Percentiles rank a stretch among this genome's conserved stretches.
phyloP scores from a whole-genome alignment of 1,140 invertebrate genomes.

The Achatina immaculata region DNA sequence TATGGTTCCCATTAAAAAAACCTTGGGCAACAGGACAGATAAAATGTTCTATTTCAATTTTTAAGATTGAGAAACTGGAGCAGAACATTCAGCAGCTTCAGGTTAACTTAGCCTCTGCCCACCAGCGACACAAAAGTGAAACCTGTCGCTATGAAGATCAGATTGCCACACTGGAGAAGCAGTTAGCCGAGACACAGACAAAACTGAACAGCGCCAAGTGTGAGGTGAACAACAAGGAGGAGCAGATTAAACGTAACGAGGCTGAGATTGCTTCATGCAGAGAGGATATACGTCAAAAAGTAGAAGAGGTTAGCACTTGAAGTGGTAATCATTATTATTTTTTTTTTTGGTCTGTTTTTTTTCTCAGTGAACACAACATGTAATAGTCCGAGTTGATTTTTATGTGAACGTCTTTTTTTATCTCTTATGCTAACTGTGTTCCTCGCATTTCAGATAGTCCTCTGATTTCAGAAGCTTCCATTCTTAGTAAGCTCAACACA shows the following conservation, averaged over 20 bases:
- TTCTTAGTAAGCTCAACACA: too few relatives aligned
- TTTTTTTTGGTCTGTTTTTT: not conserved
- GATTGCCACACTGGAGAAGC: conserved; percentile 52
- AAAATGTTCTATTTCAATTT: too few relatives aligned
- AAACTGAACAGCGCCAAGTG: conserved; percentile 52
- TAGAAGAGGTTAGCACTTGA: conserved; percentile 54
- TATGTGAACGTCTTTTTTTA: too few relatives aligned
- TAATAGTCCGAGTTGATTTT: not conserved
- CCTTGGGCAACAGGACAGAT: too few relatives aligned
- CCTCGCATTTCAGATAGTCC: too few relatives aligned
- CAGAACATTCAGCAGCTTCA: conserved; percentile 66
- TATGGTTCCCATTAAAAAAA: too few relatives aligned
- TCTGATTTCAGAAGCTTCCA: too few relatives aligned
- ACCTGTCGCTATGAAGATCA: conserved; percentile 57
- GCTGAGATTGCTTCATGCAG: conserved; percentile 57
- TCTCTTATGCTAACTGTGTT: too few relatives aligned
- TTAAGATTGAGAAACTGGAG: conserved; percentile 66
- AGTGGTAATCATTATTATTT: not conserved
- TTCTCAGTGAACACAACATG: not conserved
- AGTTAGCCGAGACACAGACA: conserved; percentile 53
- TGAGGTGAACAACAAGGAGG: conserved; percentile 58
- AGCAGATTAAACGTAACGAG: conserved; percentile 61
- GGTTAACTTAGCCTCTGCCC: conserved; percentile 65
- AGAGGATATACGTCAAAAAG: conserved; percentile 58
- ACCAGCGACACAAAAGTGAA: conserved; percentile 66